Base-by-base conservation (phyloP, 1,140 invertebrate species). In the Proales similis region DNA sequence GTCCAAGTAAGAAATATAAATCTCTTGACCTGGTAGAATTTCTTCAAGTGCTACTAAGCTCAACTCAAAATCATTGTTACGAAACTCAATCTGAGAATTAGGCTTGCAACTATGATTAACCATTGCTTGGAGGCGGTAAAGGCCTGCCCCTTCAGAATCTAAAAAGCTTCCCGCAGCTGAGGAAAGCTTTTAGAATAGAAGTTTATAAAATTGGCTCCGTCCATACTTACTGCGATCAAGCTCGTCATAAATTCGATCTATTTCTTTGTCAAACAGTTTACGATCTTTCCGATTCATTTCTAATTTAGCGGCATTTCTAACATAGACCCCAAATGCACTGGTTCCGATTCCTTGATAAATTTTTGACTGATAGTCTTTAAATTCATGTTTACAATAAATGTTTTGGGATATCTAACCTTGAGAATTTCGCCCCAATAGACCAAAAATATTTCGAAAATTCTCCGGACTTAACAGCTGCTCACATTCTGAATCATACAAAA, bases 101-200 rank as follows among this genome's bases (percentile, higher is more conserved):
- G 90, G 89, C 0, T 79, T 71, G 72, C 91, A 96, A 70, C 88
- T 92, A 73, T 96, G 91, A 77, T 95, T 95, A 53, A 86, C 75
- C 30, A 84, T 79, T 71, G 89, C 91, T 72, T 94, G 90, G 0
- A 86, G 66, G 14, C 79, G 69, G 75, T 88, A 95, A 0, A 96
- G 74, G 1, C 86, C 91, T 14, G 89, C 90, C 1, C 90, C 91
- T 80, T 95, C 90, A 73, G 85, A 90, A 72, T 94, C 88, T 12
- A 94, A 72, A 73, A 94, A 95, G 63, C 82, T 78, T 17, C 88
- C 90, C 42, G 86, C 84, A 71, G 85, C 87, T 90, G 71, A 26
- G 74, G 74, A 65, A 67, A 63, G 68, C 69, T 66, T 67, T 66
- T 49, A 30, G 63, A 47, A 48, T 27, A 5, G 27, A 43, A 53